Conservation (phyloP, 2,888 invertebrate genomes). For the Dendrolimus houi region DNA sequence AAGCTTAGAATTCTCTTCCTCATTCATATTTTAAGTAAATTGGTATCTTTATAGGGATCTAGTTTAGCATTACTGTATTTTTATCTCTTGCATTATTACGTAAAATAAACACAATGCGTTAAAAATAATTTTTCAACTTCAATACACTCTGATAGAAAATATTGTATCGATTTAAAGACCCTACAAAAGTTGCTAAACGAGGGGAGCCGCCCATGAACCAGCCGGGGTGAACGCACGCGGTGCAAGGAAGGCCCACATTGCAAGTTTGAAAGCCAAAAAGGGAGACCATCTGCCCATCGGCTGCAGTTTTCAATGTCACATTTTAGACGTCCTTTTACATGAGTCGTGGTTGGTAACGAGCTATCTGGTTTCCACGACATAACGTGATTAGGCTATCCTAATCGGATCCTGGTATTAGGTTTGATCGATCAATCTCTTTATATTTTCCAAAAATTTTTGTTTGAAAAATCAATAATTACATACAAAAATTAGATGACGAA, state of each 20-base stretch:
- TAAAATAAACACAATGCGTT: no score
- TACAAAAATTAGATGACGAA: no score
- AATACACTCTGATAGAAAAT: conserved; percentile 16
- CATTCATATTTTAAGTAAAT: no score
- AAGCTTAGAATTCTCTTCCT: no score
- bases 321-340: conserved; percentile 28
- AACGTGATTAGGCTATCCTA: neutral
- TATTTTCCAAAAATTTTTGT: neutral
- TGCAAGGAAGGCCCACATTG: conserved; percentile 35
- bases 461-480: conserved; percentile 20
- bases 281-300: conserved; percentile 33
- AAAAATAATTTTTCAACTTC: no score
- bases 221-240: conserved; percentile 50
- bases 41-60: no score
- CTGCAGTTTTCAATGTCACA: conserved; percentile 25
- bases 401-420: neutral
- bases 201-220: conserved; percentile 32
- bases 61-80: no score
- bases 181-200: conserved; percentile 37
- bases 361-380: conserved; percentile 1
- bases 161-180: conserved; percentile 60
- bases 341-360: conserved; percentile 17
- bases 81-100: no score
- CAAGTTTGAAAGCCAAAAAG: conserved; percentile 50
- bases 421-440: neutral